Evolutionary conservation across 2,113 vertebrate genomes (phyloP).

Genomic region (Ovibos moschatus): DNA sequence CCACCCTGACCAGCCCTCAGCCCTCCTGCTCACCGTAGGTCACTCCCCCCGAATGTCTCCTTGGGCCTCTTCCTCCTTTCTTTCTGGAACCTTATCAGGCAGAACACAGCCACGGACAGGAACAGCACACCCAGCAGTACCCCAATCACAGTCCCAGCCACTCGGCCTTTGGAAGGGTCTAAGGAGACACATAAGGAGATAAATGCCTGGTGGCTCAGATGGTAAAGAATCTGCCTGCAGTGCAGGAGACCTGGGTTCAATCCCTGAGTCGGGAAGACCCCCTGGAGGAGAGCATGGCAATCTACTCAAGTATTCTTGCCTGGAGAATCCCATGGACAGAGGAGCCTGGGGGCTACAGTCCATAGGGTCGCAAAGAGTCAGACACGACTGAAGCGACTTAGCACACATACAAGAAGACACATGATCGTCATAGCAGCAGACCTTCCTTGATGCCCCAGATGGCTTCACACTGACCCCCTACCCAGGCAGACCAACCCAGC

Average conservation of each 20-base stretch:
- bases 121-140: slow-evolving; percentile 75
- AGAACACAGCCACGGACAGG: slow-evolving; percentile 61
- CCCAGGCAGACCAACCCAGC: neutral
- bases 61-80: slow-evolving; percentile 53
- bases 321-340: neutral
- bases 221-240: neutral
- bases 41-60: slow-evolving; percentile 59
- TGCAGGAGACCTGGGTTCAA: neutral
- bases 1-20: neutral
- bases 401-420: neutral
- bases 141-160: slow-evolving; percentile 78
- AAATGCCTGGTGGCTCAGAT: neutral
- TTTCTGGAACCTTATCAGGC: slow-evolving; percentile 63
- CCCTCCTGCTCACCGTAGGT: slow-evolving; percentile 62
- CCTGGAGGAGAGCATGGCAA: neutral
- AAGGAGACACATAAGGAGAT: neutral
- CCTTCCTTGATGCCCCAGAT: neutral
- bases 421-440: neutral
- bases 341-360: neutral
- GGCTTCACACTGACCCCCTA: neutral
- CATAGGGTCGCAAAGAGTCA: neutral
- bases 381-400: neutral
- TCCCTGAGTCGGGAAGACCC: neutral
- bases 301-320: neutral
- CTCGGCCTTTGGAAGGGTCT: slow-evolving; percentile 67